These are phyloP conservation scores for Platyura marginata DNA, from an alignment of 1,140 invertebrate genomes.

Conservation along the genomic window DNA sequence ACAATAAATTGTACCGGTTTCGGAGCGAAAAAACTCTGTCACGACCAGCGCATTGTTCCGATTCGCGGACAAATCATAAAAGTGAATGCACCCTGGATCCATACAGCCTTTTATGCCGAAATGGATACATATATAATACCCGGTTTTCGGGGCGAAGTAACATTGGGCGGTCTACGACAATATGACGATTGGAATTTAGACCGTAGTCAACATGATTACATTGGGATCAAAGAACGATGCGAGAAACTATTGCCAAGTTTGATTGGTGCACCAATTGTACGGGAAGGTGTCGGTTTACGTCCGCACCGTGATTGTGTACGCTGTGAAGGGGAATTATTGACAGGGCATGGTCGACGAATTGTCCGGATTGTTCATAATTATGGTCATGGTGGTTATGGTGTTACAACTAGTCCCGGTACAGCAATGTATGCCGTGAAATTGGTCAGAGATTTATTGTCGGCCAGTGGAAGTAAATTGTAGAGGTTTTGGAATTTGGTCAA, in stretches of 20 bases:
- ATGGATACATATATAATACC: conserved; percentile 74
- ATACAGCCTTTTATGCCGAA: conserved; percentile 69
- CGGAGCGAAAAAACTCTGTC: conserved; percentile 54
- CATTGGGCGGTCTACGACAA: conserved; percentile 65
- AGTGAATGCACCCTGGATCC: conserved; percentile 76
- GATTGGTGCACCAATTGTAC: conserved; percentile 37
- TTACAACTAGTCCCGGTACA: conserved; percentile 73
- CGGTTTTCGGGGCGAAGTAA: conserved; percentile 40
- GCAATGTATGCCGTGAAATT: conserved; percentile 51
- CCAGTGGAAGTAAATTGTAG: conserved; percentile 31
- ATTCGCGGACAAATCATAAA: conserved; percentile 80
- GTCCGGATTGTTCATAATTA: conserved; percentile 74
- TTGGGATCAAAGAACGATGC: conserved; percentile 56
- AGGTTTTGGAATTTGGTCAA: too few species aligned
- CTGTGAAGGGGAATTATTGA: conserved; percentile 44
- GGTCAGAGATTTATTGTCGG: conserved; percentile 34
- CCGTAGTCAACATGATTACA: conserved; percentile 48
- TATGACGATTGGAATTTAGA: conserved; percentile 55
- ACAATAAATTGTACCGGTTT: conserved; percentile 82
- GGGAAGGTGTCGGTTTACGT: conserved; percentile 53
- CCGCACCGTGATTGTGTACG: conserved; percentile 59
- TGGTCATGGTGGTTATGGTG: conserved; percentile 81
- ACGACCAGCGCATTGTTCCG: conserved; percentile 58
- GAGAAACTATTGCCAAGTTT: conserved; percentile 50
- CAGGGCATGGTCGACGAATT: conserved; percentile 15